phyloP scores from a whole-genome alignment of 2,113 vertebrate species.

The Lepus europaeus region DNA sequence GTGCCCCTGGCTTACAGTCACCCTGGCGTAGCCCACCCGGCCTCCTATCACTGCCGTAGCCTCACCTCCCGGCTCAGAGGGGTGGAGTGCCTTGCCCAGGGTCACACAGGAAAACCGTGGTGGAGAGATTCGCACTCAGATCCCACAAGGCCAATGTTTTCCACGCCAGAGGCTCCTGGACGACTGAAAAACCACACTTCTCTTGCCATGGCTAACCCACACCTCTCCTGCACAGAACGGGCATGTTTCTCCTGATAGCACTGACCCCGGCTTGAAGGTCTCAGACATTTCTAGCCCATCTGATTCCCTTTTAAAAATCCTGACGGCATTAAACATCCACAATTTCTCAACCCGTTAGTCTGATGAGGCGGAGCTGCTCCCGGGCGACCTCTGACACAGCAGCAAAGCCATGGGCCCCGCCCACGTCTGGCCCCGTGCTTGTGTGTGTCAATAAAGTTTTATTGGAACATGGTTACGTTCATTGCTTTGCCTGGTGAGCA shows the following conservation, averaged over 20 bases:
- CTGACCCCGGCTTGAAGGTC: background rate
- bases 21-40: background rate
- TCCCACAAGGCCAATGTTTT: background rate
- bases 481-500: rapidly evolving
- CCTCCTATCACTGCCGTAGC: background rate
- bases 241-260: background rate
- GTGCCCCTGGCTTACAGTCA: background rate
- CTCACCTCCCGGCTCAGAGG: background rate
- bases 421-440: background rate
- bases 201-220: background rate
- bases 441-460: constrained; percentile 59
- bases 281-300: background rate
- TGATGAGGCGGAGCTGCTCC: background rate
- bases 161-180: background rate
- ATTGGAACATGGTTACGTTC: background rate
- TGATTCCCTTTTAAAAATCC: background rate
- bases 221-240: background rate
- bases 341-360: background rate
- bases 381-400: background rate
- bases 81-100: background rate
- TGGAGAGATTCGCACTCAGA: background rate
- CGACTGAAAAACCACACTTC: background rate
- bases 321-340: background rate
- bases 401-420: background rate
- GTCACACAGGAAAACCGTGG: background rate